Evolutionary conservation across 2,888 invertebrate species (phyloP), one percentile per base, ranked within the genome.

Genomic region (Morpho achilles): DNA sequence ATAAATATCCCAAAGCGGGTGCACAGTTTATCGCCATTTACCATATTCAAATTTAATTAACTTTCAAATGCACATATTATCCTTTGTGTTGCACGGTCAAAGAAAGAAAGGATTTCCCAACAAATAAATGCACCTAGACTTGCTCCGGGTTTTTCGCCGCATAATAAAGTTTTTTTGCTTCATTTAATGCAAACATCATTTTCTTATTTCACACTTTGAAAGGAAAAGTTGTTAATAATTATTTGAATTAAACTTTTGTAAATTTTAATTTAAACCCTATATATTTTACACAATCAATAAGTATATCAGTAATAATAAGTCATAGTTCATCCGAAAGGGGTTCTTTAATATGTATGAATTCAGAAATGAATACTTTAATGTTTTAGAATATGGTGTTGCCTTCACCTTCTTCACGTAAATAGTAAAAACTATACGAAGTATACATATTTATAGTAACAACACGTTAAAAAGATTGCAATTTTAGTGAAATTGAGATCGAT

Each of bases 41-140:
- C 76, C 77, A 79, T 79, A 81, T 84, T 82, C 77, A 75, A 79
- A 82, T 82, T 84, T 87, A 86, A 87, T 87, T 87, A 87, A 86
- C 81, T 84, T 80, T 80, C 74, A 80, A 74, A 72, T 71, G 76
- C 79, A 79, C 73, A 78, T 80, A 32, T 32, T 32, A 79, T 73
- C 74, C 76, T 86, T 85, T 85, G 79, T 84, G 73, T 71, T 58
- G 49, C 53, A 43, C 56, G 58, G 67, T 69, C 69, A 63, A 75
- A 78, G 77, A 73, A 79, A 76, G 71, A 68, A 71, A 76, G 75
- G 73, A 74, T 76, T 76, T 71, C 71, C 72, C 65, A 62, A 73
- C 70, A 75, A 78, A 78, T 77, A 75, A 76, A 74, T 76, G 76
- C 70, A 72, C 68, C 67, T 64, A 65, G 69, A 67, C 65, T 65